Evolutionary conservation across 2,888 invertebrate species (phyloP), one percentile per base, ranked within the genome.

Genomic region (Chymomyza amoena): DNA sequence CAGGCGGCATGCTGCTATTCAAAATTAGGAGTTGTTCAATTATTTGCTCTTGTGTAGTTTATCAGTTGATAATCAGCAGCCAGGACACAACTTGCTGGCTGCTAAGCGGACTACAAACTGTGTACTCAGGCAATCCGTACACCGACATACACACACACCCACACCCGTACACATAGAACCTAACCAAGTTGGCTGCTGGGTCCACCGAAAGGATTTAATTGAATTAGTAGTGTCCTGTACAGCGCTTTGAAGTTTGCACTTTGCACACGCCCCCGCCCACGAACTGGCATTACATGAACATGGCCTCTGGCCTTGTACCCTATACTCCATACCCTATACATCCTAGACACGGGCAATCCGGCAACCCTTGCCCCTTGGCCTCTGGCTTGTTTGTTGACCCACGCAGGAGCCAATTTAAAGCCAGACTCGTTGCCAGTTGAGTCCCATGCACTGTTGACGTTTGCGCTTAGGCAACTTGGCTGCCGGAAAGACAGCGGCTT

Each of bases 181-280:
- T 6, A 6, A 32, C 7, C 57, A 39, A 39, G 62, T 62, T 54
- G 36, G 66, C 68, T 32, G 66, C 54, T 52, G 68, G 18, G 54
- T 45, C 60, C 60, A 28, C 66, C 63, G 61, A 74, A 70, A 59
- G 87, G 75, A 79, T 75, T 81, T 84, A 84, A 84, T 88, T 87
- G 82, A 84, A 85, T 84, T 88, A 88, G 82, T 73, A 71, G 76
- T 80, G 84, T 88, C 73, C 88, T 73, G 68, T 75, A 72, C 70
- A 72, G 72, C 79, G 72, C 87, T 84, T 81, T 88, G 77, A 81
- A 84, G 88, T 74, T 77, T 84, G 84, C 87, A 81, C 77, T 88
- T 77, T 77, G 73, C 74, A 75, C 66, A 72, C 76, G 61, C 57
- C 65, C 72, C 59, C 69, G 59, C 18, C 57, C 50, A 1, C 57